Percentiles rank a stretch among this genome's conserved stretches.
These are phyloP conservation scores for Margaritifera margaritifera DNA, from an alignment of 2,888 invertebrate genomes.

Conservation along the genomic window DNA sequence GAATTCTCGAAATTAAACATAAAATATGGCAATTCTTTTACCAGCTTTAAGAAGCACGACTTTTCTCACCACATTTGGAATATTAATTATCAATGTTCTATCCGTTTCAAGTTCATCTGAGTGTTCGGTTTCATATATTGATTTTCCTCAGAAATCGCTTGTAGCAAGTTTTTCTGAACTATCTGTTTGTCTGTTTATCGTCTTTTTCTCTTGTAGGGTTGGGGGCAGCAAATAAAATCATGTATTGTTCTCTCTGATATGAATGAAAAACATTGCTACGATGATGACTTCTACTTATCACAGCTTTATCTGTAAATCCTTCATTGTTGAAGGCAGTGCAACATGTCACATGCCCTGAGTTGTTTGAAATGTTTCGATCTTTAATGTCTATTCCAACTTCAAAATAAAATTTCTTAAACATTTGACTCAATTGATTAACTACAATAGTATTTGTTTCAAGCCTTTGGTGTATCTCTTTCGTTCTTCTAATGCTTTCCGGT, in stretches of 20 bases:
- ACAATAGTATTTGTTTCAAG: neutral
- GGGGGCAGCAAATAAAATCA: too few relatives aligned
- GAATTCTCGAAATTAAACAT: too few relatives aligned
- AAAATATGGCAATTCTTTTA: too few relatives aligned
- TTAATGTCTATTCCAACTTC: constrained; percentile 9
- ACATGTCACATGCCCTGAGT: constrained; percentile 4
- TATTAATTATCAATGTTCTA: constrained; percentile 2
- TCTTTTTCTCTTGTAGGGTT: too few relatives aligned
- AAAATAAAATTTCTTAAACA: constrained; percentile 4
- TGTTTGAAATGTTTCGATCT: constrained; percentile 3
- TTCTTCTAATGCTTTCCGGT: constrained; percentile 3
- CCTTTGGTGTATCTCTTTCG: neutral
- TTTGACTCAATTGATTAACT: neutral
- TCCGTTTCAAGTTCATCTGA: neutral
- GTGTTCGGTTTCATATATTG: too few relatives aligned
- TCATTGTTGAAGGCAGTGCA: constrained; percentile 9
- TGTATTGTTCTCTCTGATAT: constrained; percentile 15
- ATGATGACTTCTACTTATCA: constrained; percentile 8
- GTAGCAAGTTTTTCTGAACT: too few relatives aligned
- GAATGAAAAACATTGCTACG: constrained; percentile 2
- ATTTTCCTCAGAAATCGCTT: too few relatives aligned
- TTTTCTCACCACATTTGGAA: constrained; percentile 6
- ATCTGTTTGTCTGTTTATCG: too few relatives aligned
- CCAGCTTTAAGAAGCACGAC: constrained; percentile 9
- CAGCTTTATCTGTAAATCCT: constrained; percentile 10